Conservation (phyloP, 1,140 invertebrate genomes). For the Pseudachorutes palmiensis region DNA sequence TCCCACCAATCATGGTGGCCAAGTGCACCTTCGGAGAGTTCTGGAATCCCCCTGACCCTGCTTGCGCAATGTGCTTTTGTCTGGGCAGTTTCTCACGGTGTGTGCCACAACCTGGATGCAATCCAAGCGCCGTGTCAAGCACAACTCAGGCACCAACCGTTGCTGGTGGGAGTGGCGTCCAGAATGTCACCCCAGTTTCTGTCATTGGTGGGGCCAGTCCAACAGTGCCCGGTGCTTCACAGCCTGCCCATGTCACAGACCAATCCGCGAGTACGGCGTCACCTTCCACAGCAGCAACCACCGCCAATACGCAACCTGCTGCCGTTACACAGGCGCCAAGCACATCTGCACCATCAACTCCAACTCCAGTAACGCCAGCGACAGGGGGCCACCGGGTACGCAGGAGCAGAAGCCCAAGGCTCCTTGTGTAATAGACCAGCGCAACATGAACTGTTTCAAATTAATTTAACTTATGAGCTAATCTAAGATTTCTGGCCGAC, state of each 20-base stretch:
- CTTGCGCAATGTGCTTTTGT: conserved; percentile 26
- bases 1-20: conserved; percentile 16
- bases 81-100: conserved; percentile 19
- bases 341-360: neutral
- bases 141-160: conserved; percentile 1
- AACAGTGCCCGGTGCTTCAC: neutral
- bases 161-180: neutral
- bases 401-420: neutral
- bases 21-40: conserved; percentile 14
- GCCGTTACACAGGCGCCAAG: neutral
- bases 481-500: no score
- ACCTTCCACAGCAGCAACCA: neutral
- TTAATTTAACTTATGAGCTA: no score
- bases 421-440: neutral
- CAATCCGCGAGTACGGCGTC: neutral
- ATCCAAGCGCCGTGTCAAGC: neutral
- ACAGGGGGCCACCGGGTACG: neutral
- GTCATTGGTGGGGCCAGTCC: no score
- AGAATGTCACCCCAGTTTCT: no score
- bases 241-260: neutral
- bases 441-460: neutral
- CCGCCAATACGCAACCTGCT: neutral
- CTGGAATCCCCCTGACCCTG: conserved; percentile 22
- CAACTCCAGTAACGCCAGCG: neutral
- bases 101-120: conserved; percentile 21